Percentiles rank a stretch among this genome's conserved stretches.
These are phyloP conservation scores for Apocheima hispidaria DNA, from an alignment of 2,888 invertebrate genomes.

Conservation along the genomic window DNA sequence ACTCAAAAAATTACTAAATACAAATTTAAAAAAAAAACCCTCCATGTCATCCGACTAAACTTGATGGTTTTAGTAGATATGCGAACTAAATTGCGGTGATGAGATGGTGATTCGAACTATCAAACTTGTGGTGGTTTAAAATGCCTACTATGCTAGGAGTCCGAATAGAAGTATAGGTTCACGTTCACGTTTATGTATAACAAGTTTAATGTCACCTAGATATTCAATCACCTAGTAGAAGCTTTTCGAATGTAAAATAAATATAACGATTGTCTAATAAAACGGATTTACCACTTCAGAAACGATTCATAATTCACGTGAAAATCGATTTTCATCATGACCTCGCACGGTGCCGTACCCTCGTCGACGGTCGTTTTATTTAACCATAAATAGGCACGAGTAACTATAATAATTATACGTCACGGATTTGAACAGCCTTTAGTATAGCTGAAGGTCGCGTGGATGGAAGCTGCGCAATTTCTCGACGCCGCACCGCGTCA, in stretches of 20 bases:
- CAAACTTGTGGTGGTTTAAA: no score
- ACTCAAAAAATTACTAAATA: no score
- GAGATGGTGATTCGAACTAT: no score
- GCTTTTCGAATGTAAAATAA: constrained; percentile 4
- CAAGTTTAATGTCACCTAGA: constrained; percentile 5
- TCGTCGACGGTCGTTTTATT: constrained; percentile 22
- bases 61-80: no score
- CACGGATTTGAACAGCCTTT: constrained; percentile 34
- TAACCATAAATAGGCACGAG: constrained; percentile 22
- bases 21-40: no score
- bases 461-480: constrained; percentile 36
- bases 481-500: constrained; percentile 26
- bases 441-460: constrained; percentile 33
- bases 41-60: no score
- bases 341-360: constrained; percentile 24
- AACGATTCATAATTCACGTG: constrained; percentile 25
- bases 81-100: no score
- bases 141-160: no score
- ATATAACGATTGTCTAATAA: constrained; percentile 2
- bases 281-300: constrained; percentile 16
- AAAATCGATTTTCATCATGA: constrained; percentile 33
- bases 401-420: constrained; percentile 13
- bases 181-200: neutral
- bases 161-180: no score
- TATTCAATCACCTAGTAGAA: constrained; percentile 7